Percentiles rank a stretch among this genome's conserved stretches.
Evolutionary conservation across 2,797 vertebrate species (phyloP).

Genomic region (Enteromius viviparus): DNA sequence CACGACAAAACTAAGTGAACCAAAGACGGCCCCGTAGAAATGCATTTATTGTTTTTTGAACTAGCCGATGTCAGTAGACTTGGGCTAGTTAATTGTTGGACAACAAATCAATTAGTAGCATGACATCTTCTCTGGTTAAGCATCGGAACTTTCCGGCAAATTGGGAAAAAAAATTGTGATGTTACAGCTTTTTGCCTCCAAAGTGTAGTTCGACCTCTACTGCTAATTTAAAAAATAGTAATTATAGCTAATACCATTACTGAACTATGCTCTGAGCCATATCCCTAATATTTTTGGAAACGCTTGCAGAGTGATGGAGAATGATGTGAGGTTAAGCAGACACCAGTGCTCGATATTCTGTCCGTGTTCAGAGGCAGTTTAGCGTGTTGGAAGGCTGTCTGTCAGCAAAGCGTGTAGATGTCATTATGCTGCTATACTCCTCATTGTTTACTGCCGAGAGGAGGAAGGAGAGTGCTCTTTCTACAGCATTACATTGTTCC

Average conservation of each 20-base stretch:
- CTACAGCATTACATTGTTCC: constrained; percentile 34
- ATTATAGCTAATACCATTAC: neutral
- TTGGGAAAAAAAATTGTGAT: neutral
- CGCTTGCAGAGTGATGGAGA: neutral
- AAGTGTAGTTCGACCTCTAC: neutral
- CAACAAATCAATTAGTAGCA: too few species aligned
- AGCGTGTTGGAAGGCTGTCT: constrained; percentile 4
- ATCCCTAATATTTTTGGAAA: constrained; percentile 14
- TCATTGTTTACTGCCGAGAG: constrained; percentile 43
- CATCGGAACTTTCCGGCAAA: neutral
- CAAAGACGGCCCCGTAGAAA: too few species aligned
- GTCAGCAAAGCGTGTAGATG: constrained; percentile 29
- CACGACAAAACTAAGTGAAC: too few species aligned
- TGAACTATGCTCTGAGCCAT: neutral
- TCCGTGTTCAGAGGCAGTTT: neutral
- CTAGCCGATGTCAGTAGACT: too few species aligned
- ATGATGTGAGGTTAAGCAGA: neutral
- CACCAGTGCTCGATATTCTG: constrained; percentile 5
- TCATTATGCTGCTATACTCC: constrained; percentile 28
- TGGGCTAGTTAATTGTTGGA: neutral
- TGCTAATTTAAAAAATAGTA: neutral
- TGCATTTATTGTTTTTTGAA: neutral
- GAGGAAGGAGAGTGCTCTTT: constrained; percentile 26
- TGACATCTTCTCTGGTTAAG: neutral
- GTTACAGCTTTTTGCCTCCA: neutral